A percentile compares a stretch with the other conserved stretches of the same genome.
phyloP scores from a whole-genome alignment of 2,113 vertebrate species.

The Saguinus midas region DNA sequence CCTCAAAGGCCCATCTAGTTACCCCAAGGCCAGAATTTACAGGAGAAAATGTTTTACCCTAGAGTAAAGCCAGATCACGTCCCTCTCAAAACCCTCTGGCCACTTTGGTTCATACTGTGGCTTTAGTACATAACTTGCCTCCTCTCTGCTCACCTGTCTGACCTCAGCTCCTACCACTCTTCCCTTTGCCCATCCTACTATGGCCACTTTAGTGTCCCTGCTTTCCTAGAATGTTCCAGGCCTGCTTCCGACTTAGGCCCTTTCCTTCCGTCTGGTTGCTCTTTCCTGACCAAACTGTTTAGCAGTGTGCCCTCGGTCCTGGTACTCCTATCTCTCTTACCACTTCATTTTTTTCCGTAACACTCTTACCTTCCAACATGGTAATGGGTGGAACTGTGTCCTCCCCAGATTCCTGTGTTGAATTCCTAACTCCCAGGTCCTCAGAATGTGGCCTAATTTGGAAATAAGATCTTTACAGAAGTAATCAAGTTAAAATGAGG shows the following conservation, averaged over 20 bases:
- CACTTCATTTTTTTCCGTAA: not conserved
- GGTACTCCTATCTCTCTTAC: not conserved
- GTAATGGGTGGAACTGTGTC: not conserved
- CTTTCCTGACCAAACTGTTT: not conserved
- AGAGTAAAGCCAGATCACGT: not conserved
- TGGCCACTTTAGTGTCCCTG: not conserved
- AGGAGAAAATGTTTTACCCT: not conserved
- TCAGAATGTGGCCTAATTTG: not conserved
- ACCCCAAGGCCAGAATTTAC: not conserved
- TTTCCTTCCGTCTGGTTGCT: not conserved
- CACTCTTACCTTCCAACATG: not conserved
- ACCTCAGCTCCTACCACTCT: not conserved
- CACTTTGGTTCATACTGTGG: not conserved
- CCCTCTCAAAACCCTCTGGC: not conserved
- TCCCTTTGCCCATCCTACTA: fast-evolving
- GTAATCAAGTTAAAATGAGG: not conserved
- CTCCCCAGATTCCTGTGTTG: not conserved
- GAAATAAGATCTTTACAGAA: not conserved
- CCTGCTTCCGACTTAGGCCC: not conserved
- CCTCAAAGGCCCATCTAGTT: conserved; percentile 24
- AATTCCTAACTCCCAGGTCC: not conserved
- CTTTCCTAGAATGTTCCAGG: conserved; percentile 4
- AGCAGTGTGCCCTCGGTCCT: fast-evolving
- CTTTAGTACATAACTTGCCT: fast-evolving
- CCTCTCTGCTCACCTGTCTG: not conserved